Evolutionary conservation across 2,888 invertebrate species (phyloP).

Genomic region (Acleris literana): DNA sequence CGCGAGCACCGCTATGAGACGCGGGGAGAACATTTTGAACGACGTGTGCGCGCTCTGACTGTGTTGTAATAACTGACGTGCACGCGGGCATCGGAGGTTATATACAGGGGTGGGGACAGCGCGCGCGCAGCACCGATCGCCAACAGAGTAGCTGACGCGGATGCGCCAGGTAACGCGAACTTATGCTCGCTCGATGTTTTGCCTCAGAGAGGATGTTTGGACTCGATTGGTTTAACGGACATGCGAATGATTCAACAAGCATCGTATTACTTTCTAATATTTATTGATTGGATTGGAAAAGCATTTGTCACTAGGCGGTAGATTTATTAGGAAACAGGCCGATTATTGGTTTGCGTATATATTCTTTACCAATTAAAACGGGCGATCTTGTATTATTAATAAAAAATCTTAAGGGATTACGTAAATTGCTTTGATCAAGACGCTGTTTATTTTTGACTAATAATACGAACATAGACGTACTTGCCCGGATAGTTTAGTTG

Average conservation of each 20-base stretch:
- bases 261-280: slow-evolving; percentile 12
- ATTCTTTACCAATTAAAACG: no score
- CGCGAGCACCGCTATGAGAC: slow-evolving; percentile 63
- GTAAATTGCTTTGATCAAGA: no score
- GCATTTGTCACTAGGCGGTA: no score
- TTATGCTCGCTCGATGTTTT: slow-evolving; percentile 41
- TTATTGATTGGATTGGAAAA: not conserved
- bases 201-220: slow-evolving; percentile 40
- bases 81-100: slow-evolving; percentile 66
- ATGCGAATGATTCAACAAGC: slow-evolving; percentile 11
- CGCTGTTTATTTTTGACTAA: no score
- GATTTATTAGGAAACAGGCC: no score
- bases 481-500: no score
- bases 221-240: slow-evolving; percentile 24
- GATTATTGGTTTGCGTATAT: no score
- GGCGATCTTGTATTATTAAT: no score
- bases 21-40: slow-evolving; percentile 66
- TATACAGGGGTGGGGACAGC: slow-evolving; percentile 69
- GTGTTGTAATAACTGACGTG: slow-evolving; percentile 69
- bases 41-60: slow-evolving; percentile 62
- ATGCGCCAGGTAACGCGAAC: slow-evolving; percentile 45
- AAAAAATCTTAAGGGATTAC: no score
- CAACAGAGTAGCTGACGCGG: slow-evolving; percentile 47
- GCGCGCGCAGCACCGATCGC: slow-evolving; percentile 67
- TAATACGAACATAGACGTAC: no score